Evolutionary conservation across 2,113 vertebrate species (phyloP), one percentile per base, ranked within the genome.

Genomic region (Myxocyprinus asiaticus): DNA sequence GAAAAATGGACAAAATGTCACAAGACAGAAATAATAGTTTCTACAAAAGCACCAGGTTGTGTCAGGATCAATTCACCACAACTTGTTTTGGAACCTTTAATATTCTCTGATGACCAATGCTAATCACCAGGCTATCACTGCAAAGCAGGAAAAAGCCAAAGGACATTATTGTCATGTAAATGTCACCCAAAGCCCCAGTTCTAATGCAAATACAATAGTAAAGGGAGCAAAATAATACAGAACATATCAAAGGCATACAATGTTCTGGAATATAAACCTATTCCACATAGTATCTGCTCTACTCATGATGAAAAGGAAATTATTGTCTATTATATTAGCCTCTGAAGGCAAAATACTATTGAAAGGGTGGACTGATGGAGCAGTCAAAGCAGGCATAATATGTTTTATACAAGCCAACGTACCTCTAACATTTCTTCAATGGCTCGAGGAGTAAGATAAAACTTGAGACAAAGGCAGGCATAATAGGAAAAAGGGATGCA

Each of bases 371-470:
- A n/a, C 63, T 44, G 4, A 65, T 0, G 1, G 14, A 47, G 22
- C 48, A 62, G 51, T n/a, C 17, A 61, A 62, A 33, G 22, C 22
- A 33, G 22, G 22, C 22, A 33, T 33, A 74, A 45, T 42, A 59
- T 7, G 69, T 17, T 70, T 59, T 50, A 73, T 42, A 67, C 42
- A 56, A 53, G 62, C 75, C 58, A 84, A 93, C 93, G 83, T 93
- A 93, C 93, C 93, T 93, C 90, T 55, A 91, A 88, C 90, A 93
- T 86, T 90, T 94, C 82, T 51, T 91, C 89, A 92, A 93, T 89
- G 87, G 89, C 89, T 62, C 88, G 90, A 85, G 92, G 91, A 86
- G 91, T 86, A 85, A 92, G 88, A 81, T 78, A 88, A 79, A 86
- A 86, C 92, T 93, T 89, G 72, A 47, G 87, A 85, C 85, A 90